A percentile compares a stretch with the other conserved stretches of the same genome.
These are phyloP conservation scores for Mormyrus iriodes DNA, from an alignment of 2,113 vertebrate species.

Conservation along the genomic window DNA sequence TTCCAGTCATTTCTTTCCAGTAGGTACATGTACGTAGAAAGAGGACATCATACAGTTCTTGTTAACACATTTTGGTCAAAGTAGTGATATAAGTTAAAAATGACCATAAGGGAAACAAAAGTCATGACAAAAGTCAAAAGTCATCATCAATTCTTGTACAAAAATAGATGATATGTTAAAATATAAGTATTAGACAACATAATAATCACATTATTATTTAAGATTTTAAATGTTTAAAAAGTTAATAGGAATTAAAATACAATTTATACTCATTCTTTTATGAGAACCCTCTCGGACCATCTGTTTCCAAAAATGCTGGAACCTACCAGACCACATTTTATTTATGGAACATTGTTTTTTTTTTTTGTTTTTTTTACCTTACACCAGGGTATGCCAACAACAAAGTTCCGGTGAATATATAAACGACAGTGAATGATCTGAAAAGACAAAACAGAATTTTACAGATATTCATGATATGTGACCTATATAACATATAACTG, in stretches of 20 bases:
- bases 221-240: constrained; percentile 59
- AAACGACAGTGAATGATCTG: constrained; percentile 64
- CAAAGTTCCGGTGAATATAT: constrained; percentile 83
- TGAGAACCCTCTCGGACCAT: constrained; percentile 57
- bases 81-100: constrained; percentile 56
- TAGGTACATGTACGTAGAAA: background rate
- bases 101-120: constrained; percentile 59
- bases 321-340: constrained; percentile 94
- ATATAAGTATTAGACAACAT: constrained; percentile 97
- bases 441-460: constrained; percentile 69
- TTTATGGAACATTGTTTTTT: constrained; percentile 6
- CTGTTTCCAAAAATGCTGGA: constrained; percentile 73
- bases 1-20: constrained; percentile 16
- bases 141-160: constrained; percentile 81
- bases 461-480: constrained; percentile 57
- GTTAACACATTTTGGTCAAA: constrained; percentile 58
- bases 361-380: background rate
- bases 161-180: constrained; percentile 99
- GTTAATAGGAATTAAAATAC: constrained; percentile 71
- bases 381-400: constrained; percentile 78
- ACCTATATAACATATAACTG: constrained; percentile 64
- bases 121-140: constrained; percentile 78
- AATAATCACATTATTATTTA: constrained; percentile 80
- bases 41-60: constrained; percentile 35
- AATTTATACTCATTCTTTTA: constrained; percentile 64